Evolutionary conservation across 1,140 invertebrate species (phyloP).

Genomic region (Trichoplusia ni): DNA sequence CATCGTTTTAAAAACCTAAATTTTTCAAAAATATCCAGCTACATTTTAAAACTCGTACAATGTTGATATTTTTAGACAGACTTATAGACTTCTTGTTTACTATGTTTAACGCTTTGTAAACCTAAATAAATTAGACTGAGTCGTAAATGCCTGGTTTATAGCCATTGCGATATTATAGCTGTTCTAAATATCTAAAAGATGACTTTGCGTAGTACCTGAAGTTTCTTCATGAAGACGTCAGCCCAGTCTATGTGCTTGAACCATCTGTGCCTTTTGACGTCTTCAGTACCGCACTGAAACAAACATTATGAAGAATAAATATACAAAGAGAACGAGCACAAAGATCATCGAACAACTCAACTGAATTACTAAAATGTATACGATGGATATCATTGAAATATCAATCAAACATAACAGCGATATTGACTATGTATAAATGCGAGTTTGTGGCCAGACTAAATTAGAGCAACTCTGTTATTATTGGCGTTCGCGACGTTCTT

Average conservation of each 20-base stretch:
- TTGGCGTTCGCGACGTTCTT: constrained; percentile 54
- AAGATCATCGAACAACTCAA: background rate
- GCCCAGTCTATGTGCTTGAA: constrained; percentile 96
- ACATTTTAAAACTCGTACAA: no score
- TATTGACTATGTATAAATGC: constrained; percentile 20
- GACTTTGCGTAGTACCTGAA: no score
- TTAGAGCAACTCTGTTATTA: constrained; percentile 62
- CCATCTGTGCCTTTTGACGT: constrained; percentile 97
- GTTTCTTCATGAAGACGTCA: constrained; percentile 90
- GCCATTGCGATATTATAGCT: no score
- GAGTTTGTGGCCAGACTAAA: constrained; percentile 43
- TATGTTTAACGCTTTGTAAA: no score
- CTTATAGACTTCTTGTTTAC: no score
- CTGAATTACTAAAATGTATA: constrained; percentile 13
- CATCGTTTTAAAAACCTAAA: no score
- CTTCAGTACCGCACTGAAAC: constrained; percentile 92
- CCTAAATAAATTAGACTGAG: no score
- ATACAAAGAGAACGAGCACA: constrained; percentile 7
- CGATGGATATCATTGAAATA: constrained; percentile 11
- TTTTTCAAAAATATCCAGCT: no score
- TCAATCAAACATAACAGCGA: constrained; percentile 19
- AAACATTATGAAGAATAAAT: constrained; percentile 3
- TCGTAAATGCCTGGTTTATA: no score
- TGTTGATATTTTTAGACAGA: no score
- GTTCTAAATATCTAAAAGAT: no score